A percentile compares a stretch with the other conserved stretches of the same genome.
Conservation (phyloP, 2,113 vertebrate species). For the Leucoraja erinaceus region DNA sequence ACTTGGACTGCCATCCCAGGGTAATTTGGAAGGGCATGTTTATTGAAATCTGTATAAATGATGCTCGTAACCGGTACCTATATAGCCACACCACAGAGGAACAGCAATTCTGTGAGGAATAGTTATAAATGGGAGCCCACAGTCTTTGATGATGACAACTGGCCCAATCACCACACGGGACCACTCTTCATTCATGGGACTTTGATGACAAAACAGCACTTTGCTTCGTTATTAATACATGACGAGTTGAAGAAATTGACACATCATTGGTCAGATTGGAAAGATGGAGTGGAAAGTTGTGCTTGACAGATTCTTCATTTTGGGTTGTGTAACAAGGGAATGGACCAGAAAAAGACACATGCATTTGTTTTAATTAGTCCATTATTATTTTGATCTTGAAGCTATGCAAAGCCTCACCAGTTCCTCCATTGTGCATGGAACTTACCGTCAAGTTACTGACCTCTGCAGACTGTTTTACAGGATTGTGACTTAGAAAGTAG, state of each 20-base stretch:
- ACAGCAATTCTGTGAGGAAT: conserved; percentile 26
- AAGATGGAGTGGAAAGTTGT: background rate
- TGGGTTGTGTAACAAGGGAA: conserved; percentile 11
- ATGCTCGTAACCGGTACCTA: conserved; percentile 1
- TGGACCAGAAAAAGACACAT: background rate
- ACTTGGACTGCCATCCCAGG: background rate
- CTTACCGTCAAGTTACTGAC: background rate
- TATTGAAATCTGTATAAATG: background rate
- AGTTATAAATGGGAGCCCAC: background rate
- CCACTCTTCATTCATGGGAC: background rate
- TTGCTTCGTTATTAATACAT: background rate
- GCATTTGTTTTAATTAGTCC: background rate
- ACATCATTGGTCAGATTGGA: background rate
- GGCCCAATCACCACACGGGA: background rate
- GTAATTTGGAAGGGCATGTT: conserved; percentile 33
- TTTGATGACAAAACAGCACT: background rate
- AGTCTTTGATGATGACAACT: conserved; percentile 25
- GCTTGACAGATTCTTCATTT: background rate
- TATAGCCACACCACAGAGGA: background rate
- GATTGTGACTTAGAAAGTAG: background rate
- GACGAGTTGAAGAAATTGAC: background rate
- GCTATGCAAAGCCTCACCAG: background rate
- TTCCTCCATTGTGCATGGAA: background rate
- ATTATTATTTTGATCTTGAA: conserved; percentile 21
- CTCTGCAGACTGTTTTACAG: conserved; percentile 5